Conservation (phyloP, 2,113 vertebrate species). For the Theristicus caerulescens region DNA sequence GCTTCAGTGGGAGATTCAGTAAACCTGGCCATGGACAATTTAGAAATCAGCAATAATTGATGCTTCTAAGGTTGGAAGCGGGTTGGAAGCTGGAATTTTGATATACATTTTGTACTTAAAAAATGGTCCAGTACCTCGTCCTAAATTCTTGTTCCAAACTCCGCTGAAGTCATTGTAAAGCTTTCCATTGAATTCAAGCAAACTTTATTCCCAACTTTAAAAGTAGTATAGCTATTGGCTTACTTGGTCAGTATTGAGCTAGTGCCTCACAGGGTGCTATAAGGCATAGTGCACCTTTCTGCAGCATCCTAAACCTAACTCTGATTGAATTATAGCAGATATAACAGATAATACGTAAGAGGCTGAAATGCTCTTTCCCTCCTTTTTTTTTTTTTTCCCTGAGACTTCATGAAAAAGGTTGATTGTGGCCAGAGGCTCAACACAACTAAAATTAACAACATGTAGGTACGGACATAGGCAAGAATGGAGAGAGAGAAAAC, state of each 20-base stretch:
- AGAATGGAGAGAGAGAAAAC: not conserved
- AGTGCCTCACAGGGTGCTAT: not conserved
- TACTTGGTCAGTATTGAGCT: not conserved
- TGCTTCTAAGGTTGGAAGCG: not conserved
- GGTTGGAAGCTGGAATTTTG: not conserved
- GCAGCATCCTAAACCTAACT: not conserved
- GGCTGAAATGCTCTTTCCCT: not conserved
- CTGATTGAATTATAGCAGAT: not conserved
- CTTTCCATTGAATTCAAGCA: not conserved
- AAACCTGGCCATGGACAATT: not conserved
- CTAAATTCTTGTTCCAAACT: not conserved
- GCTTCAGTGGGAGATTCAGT: not conserved
- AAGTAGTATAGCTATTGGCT: not conserved
- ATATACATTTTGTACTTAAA: not conserved
- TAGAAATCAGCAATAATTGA: not conserved
- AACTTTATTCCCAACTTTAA: not conserved
- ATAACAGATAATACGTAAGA: not conserved
- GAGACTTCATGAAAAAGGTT: not conserved
- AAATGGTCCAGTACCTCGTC: not conserved
- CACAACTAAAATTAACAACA: not conserved
- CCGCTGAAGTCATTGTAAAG: not conserved
- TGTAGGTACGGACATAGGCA: not conserved
- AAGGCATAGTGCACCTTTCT: not conserved
- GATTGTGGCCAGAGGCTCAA: not conserved
- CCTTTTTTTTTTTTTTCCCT: rapidly evolving